A percentile compares a stretch with the other conserved stretches of the same genome.
Conservation (phyloP, 2,888 invertebrate genomes). For the Crocallis elinguaria region DNA sequence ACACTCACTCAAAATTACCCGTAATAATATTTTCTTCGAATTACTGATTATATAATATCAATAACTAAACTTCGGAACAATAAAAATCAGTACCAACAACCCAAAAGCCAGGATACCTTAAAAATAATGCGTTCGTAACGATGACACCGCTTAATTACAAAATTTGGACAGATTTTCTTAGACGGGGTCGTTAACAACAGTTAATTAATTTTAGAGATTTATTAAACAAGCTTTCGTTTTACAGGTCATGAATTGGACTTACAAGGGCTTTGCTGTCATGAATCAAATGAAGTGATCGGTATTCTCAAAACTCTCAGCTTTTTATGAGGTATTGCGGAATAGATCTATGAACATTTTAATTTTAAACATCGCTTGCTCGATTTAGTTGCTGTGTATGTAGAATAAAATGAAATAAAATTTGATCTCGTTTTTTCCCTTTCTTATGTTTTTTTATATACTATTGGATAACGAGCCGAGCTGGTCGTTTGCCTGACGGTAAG, state of each 20-base stretch:
- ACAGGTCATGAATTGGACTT: constrained; percentile 71
- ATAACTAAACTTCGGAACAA: no score
- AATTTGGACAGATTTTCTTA: constrained; percentile 24
- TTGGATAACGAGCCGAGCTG: no score
- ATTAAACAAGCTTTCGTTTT: constrained; percentile 37
- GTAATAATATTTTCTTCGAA: no score
- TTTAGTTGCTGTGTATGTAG: no score
- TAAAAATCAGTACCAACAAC: neutral
- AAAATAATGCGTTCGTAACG: neutral
- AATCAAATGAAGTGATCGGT: constrained; percentile 67
- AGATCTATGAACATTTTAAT: neutral
- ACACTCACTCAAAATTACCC: no score
- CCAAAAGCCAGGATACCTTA: neutral
- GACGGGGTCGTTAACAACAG: constrained; percentile 15
- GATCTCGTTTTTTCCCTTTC: no score
- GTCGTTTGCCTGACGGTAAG: no score
- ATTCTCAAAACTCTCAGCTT: neutral
- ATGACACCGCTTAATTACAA: constrained; percentile 19
- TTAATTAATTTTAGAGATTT: constrained; percentile 28
- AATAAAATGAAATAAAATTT: no score
- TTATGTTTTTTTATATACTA: no score
- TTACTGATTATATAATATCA: no score
- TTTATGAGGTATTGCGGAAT: neutral
- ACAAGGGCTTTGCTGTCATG: constrained; percentile 66
- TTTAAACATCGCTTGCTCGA: no score